Conservation (phyloP, 1,140 invertebrate genomes). For the Atta colombica region DNA sequence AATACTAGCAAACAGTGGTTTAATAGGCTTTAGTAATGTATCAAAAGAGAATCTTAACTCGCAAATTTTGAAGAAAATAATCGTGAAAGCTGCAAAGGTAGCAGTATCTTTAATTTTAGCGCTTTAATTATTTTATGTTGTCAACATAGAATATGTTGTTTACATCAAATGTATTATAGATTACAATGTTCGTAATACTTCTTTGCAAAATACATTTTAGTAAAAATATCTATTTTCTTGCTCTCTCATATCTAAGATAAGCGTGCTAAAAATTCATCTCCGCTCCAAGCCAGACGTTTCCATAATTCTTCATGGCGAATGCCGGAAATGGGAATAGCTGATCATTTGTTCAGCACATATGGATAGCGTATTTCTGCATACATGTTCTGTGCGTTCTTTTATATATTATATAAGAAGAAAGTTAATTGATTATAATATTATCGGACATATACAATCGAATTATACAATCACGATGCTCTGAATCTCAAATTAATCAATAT, state of each 20-base stretch:
- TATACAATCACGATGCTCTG: neutral
- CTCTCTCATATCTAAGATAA: neutral
- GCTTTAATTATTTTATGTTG: neutral
- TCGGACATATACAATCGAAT: neutral
- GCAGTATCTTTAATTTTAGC: neutral
- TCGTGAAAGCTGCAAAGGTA: too few species aligned
- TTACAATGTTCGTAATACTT: neutral
- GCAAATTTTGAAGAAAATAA: too few species aligned
- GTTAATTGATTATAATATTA: slow-evolving; percentile 8
- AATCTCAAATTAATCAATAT: neutral
- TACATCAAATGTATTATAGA: neutral
- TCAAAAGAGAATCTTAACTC: too few species aligned
- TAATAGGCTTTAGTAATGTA: too few species aligned
- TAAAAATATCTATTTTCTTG: slow-evolving; percentile 12
- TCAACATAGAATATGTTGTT: too few species aligned
- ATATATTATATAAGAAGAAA: neutral
- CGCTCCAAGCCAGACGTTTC: slow-evolving; percentile 18
- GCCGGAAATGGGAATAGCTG: slow-evolving; percentile 26
- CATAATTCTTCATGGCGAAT: slow-evolving; percentile 36
- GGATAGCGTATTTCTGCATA: slow-evolving; percentile 13
- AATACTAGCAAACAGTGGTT: too few species aligned
- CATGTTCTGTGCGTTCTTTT: neutral
- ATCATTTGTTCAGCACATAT: slow-evolving; percentile 41
- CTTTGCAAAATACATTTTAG: neutral
- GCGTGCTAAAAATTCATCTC: slow-evolving; percentile 39